phyloP scores from a whole-genome alignment of 1,140 invertebrate genomes.

The Tyrophagus putrescentiae region DNA sequence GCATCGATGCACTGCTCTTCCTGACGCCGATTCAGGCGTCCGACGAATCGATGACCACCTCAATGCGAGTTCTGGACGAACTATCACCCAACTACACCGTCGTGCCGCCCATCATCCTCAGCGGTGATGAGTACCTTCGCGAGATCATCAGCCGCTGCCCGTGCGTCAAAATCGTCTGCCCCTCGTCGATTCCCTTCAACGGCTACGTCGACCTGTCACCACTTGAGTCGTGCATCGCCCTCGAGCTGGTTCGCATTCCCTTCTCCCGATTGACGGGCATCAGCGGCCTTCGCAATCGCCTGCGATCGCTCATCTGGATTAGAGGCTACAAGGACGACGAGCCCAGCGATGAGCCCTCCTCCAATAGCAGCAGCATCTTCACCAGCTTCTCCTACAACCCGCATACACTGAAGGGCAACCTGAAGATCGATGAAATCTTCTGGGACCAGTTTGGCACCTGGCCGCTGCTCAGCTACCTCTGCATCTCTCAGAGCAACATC shows the following conservation, averaged over 20 bases:
- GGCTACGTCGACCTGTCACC: background rate
- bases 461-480: conserved; percentile 4
- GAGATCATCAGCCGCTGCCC: background rate
- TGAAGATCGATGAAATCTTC: conserved; percentile 11
- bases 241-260: conserved; percentile 9
- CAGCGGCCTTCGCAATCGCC: background rate
- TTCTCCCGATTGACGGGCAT: background rate
- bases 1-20: conserved; percentile 10
- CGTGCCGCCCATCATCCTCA: background rate
- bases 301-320: conserved; percentile 6
- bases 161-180: conserved; percentile 9
- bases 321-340: background rate
- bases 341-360: background rate
- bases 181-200: background rate
- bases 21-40: background rate
- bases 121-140: background rate
- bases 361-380: background rate
- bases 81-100: background rate
- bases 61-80: background rate
- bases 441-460: conserved; percentile 18
- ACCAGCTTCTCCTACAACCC: background rate
- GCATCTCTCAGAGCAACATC: conserved; percentile 17
- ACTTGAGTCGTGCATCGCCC: conserved; percentile 6
- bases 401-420: background rate
- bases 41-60: background rate